Evolutionary conservation across 2,888 invertebrate genomes (phyloP), one percentile per base, ranked within the genome.

Genomic region (Alloplasta piceator): DNA sequence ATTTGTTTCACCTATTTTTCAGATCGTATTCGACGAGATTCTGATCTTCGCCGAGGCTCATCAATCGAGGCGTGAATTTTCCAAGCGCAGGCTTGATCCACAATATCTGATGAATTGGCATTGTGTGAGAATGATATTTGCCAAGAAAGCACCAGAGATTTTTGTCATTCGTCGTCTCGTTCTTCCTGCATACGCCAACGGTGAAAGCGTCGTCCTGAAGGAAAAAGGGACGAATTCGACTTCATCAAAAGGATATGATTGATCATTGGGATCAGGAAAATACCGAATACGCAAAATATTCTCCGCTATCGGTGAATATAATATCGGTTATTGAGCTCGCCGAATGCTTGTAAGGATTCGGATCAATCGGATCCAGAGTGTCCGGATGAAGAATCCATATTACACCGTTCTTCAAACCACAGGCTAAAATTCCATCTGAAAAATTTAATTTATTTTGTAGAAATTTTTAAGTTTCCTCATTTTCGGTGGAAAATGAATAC

Each of bases 81-180:
- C 78, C 83, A 3, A 91, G 91, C 81, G 91, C 91, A n/a, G 90
- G 85, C 0, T 93, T 91, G 4, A 93, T 89, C 87, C 96, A 96
- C 82, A 94, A 90, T 1, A 95, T 89, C 39, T 94, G 93, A 0
- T 92, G 93, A 50, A 96, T 93, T 0, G 93, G 92, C 79, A 94
- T 93, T 85, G 93, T 94, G 89, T 96, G 96, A 0, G 94, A 93
- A 61, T 94, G 92, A 82, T 94, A 93, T 89, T 95, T 95, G 9
- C 95, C 96, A 36, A 94, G 78, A 80, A 94, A 94, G 0, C 84
- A 82, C 95, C 95, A 96, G 5, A 83, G 60, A 5, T 90, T 89
- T 0, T 80, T 84, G 0, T 88, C 82, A 12, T 92, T 87, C 82
- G 93, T 93, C 80, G 92, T 52, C 0, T 6, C 5, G 10, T 83